Evolutionary conservation across 2,113 vertebrate species (phyloP).

Genomic region (Syngnathus floridae): DNA sequence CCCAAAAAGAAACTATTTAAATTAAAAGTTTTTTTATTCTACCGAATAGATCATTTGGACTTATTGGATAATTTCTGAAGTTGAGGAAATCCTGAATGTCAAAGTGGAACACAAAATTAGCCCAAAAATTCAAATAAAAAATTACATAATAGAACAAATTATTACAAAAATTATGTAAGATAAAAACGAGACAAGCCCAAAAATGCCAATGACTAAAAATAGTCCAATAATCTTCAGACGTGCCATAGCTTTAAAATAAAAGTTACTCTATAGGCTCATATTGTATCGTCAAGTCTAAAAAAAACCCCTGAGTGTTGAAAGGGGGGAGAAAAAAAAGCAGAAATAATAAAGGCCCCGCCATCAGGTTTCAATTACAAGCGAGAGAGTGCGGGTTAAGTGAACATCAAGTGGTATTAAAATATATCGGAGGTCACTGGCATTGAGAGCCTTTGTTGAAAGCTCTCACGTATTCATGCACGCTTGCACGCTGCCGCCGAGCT

Average conservation of each 20-base stretch:
- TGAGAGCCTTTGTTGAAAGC: constrained; percentile 62
- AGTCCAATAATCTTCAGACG: neutral
- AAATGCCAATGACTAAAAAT: neutral
- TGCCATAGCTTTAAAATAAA: neutral
- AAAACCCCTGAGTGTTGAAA: constrained; percentile 34
- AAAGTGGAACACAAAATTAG: neutral
- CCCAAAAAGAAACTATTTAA: no score
- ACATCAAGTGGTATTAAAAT: constrained; percentile 69
- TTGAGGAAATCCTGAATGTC: no score
- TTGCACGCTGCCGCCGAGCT: constrained; percentile 57
- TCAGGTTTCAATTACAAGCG: constrained; percentile 66
- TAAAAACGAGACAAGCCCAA: neutral
- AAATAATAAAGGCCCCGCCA: constrained; percentile 61
- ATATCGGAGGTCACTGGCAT: constrained; percentile 60
- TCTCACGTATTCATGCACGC: constrained; percentile 60
- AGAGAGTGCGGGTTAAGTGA: constrained; percentile 52
- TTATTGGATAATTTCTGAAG: neutral
- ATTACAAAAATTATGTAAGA: neutral
- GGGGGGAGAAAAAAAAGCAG: constrained; percentile 29
- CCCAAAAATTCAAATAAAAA: neutral
- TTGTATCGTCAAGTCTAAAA: constrained; percentile 18
- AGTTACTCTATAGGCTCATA: neutral
- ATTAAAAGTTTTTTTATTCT: neutral
- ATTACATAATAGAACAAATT: no score
- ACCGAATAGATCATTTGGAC: neutral